phyloP scores from a whole-genome alignment of 1,140 invertebrate species.

The Drosophila sucinea region DNA sequence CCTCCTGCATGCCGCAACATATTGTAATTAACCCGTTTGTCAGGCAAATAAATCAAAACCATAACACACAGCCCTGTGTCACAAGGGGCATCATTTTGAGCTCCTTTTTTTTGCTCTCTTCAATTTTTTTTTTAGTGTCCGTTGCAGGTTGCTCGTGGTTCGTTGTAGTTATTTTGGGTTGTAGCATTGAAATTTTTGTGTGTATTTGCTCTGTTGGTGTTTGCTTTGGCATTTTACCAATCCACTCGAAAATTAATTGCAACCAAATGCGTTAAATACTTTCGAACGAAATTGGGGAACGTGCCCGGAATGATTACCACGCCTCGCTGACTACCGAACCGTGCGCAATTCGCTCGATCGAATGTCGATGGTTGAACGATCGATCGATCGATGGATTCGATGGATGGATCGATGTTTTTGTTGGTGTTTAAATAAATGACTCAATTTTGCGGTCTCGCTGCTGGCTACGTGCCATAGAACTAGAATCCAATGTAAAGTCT shows the following conservation, averaged over 20 bases:
- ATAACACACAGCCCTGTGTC: slow-evolving; percentile 39
- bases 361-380: slow-evolving; percentile 3
- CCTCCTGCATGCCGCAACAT: slow-evolving; percentile 55
- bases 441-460: slow-evolving; percentile 34
- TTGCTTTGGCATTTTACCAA: slow-evolving; percentile 51
- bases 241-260: slow-evolving; percentile 51
- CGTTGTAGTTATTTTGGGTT: slow-evolving; percentile 35
- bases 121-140: slow-evolving; percentile 4
- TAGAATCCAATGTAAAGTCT: slow-evolving; percentile 16
- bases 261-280: slow-evolving; percentile 63
- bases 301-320: slow-evolving; percentile 36
- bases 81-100: slow-evolving; percentile 25
- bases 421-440: slow-evolving; percentile 31
- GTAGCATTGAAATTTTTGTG: slow-evolving; percentile 41
- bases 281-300: slow-evolving; percentile 28
- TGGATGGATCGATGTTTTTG: not conserved
- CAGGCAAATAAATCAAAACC: slow-evolving; percentile 75
- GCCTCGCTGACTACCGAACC: slow-evolving; percentile 20
- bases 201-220: slow-evolving; percentile 12
- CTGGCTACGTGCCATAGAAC: slow-evolving; percentile 39
- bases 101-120: slow-evolving; percentile 18
- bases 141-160: not conserved
- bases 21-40: slow-evolving; percentile 77
- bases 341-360: slow-evolving; percentile 38
- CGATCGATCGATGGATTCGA: not conserved